Evolutionary conservation across 2,888 invertebrate species (phyloP), one percentile per base, ranked within the genome.

Genomic region (Pristionchus mayeri): DNA sequence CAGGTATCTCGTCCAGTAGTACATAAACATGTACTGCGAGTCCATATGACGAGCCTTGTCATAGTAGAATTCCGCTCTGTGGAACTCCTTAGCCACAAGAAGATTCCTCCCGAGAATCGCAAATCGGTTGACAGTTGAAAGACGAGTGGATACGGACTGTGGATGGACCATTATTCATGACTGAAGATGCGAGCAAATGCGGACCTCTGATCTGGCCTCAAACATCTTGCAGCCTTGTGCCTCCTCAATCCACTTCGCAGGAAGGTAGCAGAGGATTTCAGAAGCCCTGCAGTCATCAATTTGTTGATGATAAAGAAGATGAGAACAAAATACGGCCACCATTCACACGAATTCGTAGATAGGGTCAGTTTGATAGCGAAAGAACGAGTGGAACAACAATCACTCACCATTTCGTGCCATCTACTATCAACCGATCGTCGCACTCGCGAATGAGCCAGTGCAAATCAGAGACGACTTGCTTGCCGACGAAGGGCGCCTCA

Each of bases 21-120:
- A 90, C 50, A 93, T 91, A 93, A 96, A 98, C 0, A 97, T 97
- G 94, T 98, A 98, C 78, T 96, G 93, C 87, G 95, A 90, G 80
- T 91, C 86, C 16, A 84, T 60, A 9, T 86, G 71, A 34, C 85
- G 76, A 13, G 87, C 87, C 60, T 88, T 87, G 21, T 86, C 85
- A 18, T 92, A 78, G 84, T 52, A 84, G 52, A 75, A 75, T 24
- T 50, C 71, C 37, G 84, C 84, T 48, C 84, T 18, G 30, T 82
- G 27, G 48, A 48, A 82, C 27, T 82, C 81, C n/a, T 48, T 60
- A n/a, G 81, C 48, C 9, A 82, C 13, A 21, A 82, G 16, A 18
- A 82, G 40, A 44, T 50, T 82, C 30, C 63, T 60, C 0, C 44
- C 81, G 0, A 82, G 81, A 48, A 82, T 63, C 18, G 30, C 63